Conservation (phyloP, 2,113 vertebrate species). For the Heptranchias perlo region DNA sequence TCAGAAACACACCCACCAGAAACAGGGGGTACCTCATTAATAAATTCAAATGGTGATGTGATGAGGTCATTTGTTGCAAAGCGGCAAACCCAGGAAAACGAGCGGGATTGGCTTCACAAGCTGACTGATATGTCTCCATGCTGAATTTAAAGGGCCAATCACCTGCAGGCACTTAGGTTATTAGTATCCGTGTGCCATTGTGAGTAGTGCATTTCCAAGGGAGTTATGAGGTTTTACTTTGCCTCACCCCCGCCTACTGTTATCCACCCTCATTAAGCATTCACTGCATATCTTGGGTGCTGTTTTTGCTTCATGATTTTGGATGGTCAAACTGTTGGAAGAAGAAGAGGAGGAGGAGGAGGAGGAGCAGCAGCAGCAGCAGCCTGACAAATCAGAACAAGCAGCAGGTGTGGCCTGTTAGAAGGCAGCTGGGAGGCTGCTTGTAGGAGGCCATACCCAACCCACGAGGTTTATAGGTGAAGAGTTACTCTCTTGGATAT, state of each 20-base stretch:
- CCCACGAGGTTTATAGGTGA: not conserved
- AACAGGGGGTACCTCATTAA: not conserved
- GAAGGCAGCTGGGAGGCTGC: not conserved
- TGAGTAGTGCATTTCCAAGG: not conserved
- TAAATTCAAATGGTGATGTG: not conserved
- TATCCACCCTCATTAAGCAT: not conserved
- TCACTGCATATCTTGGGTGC: not conserved
- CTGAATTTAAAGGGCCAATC: not conserved
- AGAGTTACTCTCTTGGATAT: not conserved
- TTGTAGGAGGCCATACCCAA: not conserved
- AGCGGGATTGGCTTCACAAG: not conserved
- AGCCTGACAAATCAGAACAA: not conserved
- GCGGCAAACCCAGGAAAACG: no score
- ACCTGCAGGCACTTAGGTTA: not conserved
- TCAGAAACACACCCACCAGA: no score
- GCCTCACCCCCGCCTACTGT: not conserved
- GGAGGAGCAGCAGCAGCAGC: not conserved
- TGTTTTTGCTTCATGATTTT: not conserved
- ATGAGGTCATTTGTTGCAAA: not conserved
- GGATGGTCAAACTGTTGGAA: not conserved
- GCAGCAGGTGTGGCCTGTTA: not conserved
- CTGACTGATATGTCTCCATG: not conserved
- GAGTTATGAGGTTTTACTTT: not conserved
- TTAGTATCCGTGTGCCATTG: not conserved
- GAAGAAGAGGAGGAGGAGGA: no score